These are phyloP conservation scores for Rhincodon typus DNA, from an alignment of 2,797 vertebrate species.

Conservation along the genomic window DNA sequence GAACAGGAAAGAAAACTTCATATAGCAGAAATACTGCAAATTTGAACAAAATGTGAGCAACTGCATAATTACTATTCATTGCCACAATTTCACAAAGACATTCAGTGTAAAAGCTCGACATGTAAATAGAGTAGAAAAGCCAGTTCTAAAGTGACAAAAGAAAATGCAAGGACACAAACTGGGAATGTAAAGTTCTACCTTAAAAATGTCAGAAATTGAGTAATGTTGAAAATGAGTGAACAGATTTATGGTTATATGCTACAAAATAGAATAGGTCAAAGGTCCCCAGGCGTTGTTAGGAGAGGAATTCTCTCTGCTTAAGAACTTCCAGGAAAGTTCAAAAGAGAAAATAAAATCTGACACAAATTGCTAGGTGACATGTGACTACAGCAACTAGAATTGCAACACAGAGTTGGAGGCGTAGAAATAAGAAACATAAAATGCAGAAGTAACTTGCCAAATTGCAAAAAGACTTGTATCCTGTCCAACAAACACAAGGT, in stretches of 20 bases:
- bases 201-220: conserved; percentile 43
- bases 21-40: conserved; percentile 52
- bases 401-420: conserved; percentile 64
- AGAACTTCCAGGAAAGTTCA: conserved; percentile 48
- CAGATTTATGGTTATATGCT: conserved; percentile 49
- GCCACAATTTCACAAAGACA: conserved; percentile 47
- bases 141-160: conserved; percentile 53
- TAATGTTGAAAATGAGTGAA: conserved; percentile 47
- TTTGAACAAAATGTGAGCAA: conserved; percentile 63
- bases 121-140: conserved; percentile 54
- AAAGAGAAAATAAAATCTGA: conserved; percentile 48
- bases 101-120: conserved; percentile 47
- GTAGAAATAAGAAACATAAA: conserved; percentile 77
- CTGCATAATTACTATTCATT: conserved; percentile 51
- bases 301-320: conserved; percentile 49
- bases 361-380: conserved; percentile 41
- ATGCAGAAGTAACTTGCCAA: conserved; percentile 69
- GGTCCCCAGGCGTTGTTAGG: conserved; percentile 49
- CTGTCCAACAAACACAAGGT: conserved; percentile 82
- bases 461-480: conserved; percentile 71
- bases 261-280: conserved; percentile 51
- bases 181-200: conserved; percentile 48
- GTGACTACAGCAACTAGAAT: conserved; percentile 52
- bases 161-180: conserved; percentile 52
- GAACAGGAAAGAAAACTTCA: conserved; percentile 59